Evolutionary conservation across 2,797 vertebrate genomes (phyloP).

Genomic region (Xyrichtys novacula): DNA sequence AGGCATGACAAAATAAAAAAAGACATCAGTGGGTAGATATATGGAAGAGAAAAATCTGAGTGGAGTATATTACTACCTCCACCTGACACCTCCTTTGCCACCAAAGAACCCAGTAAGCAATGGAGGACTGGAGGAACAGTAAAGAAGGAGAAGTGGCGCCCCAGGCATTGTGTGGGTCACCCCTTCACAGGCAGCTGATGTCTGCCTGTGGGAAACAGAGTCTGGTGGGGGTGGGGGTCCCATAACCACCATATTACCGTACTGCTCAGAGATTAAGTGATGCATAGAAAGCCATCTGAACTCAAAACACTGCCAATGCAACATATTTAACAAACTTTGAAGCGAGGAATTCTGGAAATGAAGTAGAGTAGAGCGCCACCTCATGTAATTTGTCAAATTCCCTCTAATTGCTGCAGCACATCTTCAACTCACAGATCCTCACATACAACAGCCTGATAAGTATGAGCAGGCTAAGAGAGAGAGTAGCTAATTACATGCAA

Average conservation of each 20-base stretch:
- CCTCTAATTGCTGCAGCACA: conserved; percentile 37
- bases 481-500: conserved; percentile 74
- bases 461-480: conserved; percentile 46
- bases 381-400: conserved; percentile 6
- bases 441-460: conserved; percentile 32
- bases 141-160: conserved; percentile 63
- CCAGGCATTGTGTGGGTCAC: conserved; percentile 64
- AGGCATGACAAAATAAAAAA: conserved; percentile 8
- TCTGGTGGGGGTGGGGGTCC: conserved; percentile 44
- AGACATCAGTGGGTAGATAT: not conserved
- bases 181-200: conserved; percentile 65
- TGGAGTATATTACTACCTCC: conserved; percentile 3
- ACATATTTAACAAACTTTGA: conserved; percentile 37
- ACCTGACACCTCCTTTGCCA: conserved; percentile 4
- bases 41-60: conserved; percentile 15
- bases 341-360: conserved; percentile 30
- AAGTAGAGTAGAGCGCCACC: conserved; percentile 9
- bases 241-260: conserved; percentile 49
- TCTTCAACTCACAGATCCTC: conserved; percentile 35
- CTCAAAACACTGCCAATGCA: conserved; percentile 3
- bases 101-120: conserved; percentile 42
- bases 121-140: conserved; percentile 41
- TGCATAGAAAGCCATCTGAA: conserved; percentile 40
- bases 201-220: conserved; percentile 57
- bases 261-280: conserved; percentile 51